Base-by-base conservation (phyloP, 1,140 invertebrate species). In the Solenopsis fugax region DNA sequence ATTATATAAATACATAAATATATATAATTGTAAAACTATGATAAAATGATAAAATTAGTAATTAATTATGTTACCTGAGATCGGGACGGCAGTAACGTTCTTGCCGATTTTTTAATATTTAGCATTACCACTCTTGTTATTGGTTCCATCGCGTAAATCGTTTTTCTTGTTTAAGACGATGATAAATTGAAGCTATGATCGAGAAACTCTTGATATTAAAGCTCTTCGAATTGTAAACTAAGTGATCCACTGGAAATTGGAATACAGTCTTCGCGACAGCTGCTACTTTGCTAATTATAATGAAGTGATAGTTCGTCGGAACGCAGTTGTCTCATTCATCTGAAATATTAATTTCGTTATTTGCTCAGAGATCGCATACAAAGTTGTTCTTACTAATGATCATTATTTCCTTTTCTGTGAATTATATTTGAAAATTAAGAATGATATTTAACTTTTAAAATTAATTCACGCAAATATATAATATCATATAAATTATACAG, bases 91-190 rank as follows among this genome's bases (percentile, higher is more conserved):
- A 62, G 3, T 41, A 85, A 12, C 6, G 60, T 41, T 78, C 29
- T 86, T 48, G 75, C n/a, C n/a, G 52, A 41, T 56, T 29, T 21
- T 86, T 69, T 77, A 45, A 76, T 65, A 50, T 45, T 76, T 77
- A 24, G 50, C 4, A 87, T 10, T 1, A 62, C 54, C 12, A 85
- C n/a, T 90, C 86, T 91, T 12, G 58, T 86, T 45, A 92, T 54
- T 24, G 77, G 56, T 2, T 87, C 82, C 91, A 92, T 91, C 29
- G 58, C 21, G 41, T 52, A 16, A 77, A 67, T 21, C 52, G 13
- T 75, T 76, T 60, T 72, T 0, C 10, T 77, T 64, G n/a, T 48
- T 78, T 65, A 60, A 73, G 54, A 34, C 64, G 37, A 21, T 16
- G 41, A 34, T 72, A 73, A 58, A 16, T 69, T 58, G 13, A 12